Base-by-base conservation (phyloP, 2,797 vertebrate species). In the Lagothrix lagotricha region DNA sequence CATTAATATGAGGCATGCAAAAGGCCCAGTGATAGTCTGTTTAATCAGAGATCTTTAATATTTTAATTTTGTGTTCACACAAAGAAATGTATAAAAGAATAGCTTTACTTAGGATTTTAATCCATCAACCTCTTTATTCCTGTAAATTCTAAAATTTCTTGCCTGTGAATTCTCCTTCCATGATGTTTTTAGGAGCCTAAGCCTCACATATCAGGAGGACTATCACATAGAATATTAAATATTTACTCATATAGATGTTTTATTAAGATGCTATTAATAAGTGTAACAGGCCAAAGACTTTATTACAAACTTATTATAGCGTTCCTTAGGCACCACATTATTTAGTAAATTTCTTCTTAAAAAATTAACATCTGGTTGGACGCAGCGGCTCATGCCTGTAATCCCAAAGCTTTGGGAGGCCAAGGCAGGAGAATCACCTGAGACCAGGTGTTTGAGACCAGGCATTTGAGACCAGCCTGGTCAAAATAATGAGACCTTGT, bases 101-200 rank as follows among this genome's bases (percentile, higher is more conserved):
- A 81, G 30, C 84, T 97, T 93, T 30, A 61, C 44, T 46, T 48
- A 87, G 46, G 22, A 73, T 26, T 72, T 94, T 54, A 90, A 87
- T 92, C 14, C 19, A n/a, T n/a, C 11, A 87, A 73, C 54, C 22
- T 54, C 46, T 94, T 87, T 70, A 77, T 90, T 96, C 28, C 26
- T 93, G 44, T 82, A 86, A 92, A 13, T 96, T 93, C 67, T 90
- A 94, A 93, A 48, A 48, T 93, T 80, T 93, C n/a, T 89, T 89
- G 12, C 26, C 33, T 41, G 2, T 75, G n/a, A 73, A 82, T 90
- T 96, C 17, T 92, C n/a, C 26, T 84, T 88, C 70, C 33, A 24
- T 22, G 11, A 22, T 76, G 15, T 80, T 85, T 95, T 94, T 93
- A 86, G 79, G 54, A 76, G 54, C 4, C 87, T 79, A 95, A n/a